Percentiles rank a stretch among this genome's conserved stretches.
Conservation (phyloP, 2,888 invertebrate species). For the Lepidochrysops patricia region DNA sequence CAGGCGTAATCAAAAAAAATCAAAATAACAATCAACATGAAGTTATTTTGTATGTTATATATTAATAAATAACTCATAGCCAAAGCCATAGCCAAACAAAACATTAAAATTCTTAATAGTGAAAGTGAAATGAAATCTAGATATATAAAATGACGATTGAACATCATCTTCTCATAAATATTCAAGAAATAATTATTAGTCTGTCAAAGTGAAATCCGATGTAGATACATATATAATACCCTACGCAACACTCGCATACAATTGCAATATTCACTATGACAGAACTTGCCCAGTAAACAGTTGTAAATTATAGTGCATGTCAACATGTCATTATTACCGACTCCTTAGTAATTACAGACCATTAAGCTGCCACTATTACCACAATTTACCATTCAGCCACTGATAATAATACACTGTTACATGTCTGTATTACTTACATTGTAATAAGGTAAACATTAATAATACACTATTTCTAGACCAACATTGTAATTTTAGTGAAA, state of each 20-base stretch:
- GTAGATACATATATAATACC: background rate
- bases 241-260: background rate
- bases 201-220: background rate
- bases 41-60: too few species aligned
- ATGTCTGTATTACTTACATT: slow-evolving; percentile 3
- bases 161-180: background rate
- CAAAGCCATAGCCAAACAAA: too few species aligned
- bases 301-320: slow-evolving; percentile 9
- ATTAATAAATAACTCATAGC: too few species aligned
- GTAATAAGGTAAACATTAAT: background rate
- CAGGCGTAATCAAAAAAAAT: too few species aligned
- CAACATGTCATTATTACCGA: slow-evolving; percentile 5
- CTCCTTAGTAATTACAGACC: slow-evolving; percentile 3
- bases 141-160: background rate
- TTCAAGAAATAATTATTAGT: background rate
- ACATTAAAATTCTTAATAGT: too few species aligned
- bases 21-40: too few species aligned
- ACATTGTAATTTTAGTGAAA: background rate
- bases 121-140: background rate
- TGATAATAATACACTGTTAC: background rate
- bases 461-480: background rate
- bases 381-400: slow-evolving; percentile 2
- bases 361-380: slow-evolving; percentile 5
- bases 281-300: slow-evolving; percentile 2
- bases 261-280: background rate